A percentile compares a stretch with the other conserved stretches of the same genome.
These are phyloP conservation scores for Panthera leo DNA, from an alignment of 2,113 vertebrate genomes.

Conservation along the genomic window DNA sequence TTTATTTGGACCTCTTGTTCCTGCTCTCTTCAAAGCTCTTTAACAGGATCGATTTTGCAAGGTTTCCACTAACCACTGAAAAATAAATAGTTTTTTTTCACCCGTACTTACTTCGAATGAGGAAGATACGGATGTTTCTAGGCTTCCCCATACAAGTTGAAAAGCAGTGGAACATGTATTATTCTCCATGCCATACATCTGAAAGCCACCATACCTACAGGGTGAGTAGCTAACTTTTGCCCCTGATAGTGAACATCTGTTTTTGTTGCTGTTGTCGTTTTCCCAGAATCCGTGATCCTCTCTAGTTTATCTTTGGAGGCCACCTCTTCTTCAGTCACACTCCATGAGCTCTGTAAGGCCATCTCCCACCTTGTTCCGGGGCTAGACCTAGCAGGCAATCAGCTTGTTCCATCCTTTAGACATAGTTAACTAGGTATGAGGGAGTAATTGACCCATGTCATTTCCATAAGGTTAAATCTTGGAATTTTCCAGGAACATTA, in stretches of 20 bases:
- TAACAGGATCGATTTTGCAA: not conserved
- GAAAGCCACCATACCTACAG: rapidly evolving
- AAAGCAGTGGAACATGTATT: not conserved
- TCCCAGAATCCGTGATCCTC: not conserved
- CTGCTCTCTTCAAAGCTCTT: not conserved
- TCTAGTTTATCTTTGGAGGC: not conserved
- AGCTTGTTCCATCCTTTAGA: not conserved
- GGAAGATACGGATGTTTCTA: not conserved
- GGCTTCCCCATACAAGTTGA: rapidly evolving
- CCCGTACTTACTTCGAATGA: not conserved
- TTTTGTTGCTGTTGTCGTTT: not conserved
- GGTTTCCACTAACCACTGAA: not conserved
- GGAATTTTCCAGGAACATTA: not conserved
- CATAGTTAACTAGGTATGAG: rapidly evolving
- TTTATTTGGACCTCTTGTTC: not conserved
- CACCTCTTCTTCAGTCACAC: not conserved
- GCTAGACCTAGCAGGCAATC: not conserved
- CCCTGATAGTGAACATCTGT: not conserved
- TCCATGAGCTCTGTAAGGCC: not conserved
- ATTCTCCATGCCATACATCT: not conserved
- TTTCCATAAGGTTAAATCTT: not conserved
- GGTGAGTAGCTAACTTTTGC: not conserved
- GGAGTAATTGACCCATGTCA: not conserved
- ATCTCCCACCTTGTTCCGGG: not conserved
- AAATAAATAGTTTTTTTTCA: not conserved